Evolutionary conservation across 2,797 vertebrate genomes (phyloP), one percentile per base, ranked within the genome.

Genomic region (Sitta carolinensis): DNA sequence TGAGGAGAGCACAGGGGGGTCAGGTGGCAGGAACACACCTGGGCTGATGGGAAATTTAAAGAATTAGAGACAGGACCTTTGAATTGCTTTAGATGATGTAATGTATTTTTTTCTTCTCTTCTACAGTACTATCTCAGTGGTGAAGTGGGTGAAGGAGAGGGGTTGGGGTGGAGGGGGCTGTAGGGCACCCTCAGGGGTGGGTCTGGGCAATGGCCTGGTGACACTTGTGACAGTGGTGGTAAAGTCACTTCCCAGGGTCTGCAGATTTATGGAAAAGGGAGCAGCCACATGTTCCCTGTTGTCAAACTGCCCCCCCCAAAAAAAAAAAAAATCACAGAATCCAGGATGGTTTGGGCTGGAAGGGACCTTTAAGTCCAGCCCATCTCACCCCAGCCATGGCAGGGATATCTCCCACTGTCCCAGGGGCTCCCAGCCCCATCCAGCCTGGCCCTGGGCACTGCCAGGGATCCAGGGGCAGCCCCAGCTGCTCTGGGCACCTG

Each of bases 351-450:
- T 27, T 63, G 36, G 26, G 18, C 3, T 70, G 22, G 26, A 6
- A 63, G 19, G 32, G 10, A 43, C 2, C 0, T 30, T 1, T 1
- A 23, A 63, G 1, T 2, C 1, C 74, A 27, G 3, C 34, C 22
- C 1, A 4, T 22, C 0, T 26, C 32, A 36, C 17, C 50, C 30
- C 26, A 34, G 50, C 57, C 74, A 55, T 42, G 42, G 25, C 73
- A 69, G 83, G 57, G 50, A 55, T 73, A 48, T 25, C 16, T 77
- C 0, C 72, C 72, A n/a, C 52, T 45, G 25, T 23, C 55, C 47
- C 55, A 76, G 40, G 45, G 17, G 50, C 18, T 57, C 64, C 4
- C 40, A 54, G 2, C 55, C n/a, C 58, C 21, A 4, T 30, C 69
- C 69, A 74, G 0, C 61, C 61, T 75, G 61, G 36, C 43, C 52